Percentiles rank a stretch among this genome's conserved stretches.
Conservation (phyloP, 2,113 vertebrate species). For the Numida meleagris region DNA sequence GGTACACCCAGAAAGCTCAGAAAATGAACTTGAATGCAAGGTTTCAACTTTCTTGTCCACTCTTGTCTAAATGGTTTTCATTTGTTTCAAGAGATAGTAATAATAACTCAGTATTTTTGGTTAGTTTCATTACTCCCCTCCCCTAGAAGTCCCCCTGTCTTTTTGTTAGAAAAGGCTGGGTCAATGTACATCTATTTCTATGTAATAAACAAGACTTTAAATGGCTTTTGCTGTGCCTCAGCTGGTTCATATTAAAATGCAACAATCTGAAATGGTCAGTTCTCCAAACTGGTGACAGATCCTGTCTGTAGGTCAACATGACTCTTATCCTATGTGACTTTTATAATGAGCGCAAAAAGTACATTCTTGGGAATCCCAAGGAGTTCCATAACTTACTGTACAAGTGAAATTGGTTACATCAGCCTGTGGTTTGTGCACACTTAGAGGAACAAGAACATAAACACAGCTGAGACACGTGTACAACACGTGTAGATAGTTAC, state of each 20-base stretch:
- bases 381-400: conserved; percentile 25
- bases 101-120: background rate
- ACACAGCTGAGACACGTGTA: conserved; percentile 56
- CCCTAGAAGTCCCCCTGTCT: background rate
- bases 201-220: background rate
- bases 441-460: conserved; percentile 44
- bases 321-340: conserved; percentile 18
- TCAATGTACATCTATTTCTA: background rate
- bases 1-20: background rate
- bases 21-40: background rate
- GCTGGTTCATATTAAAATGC: conserved; percentile 31
- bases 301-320: conserved; percentile 6
- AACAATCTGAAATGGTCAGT: conserved; percentile 4
- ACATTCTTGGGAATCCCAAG: background rate
- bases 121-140: background rate
- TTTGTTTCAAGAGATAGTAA: background rate
- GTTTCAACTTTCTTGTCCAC: background rate
- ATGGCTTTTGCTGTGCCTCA: conserved; percentile 5
- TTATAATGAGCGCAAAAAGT: background rate
- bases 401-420: conserved; percentile 31
- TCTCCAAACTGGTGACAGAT: conserved; percentile 20
- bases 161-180: background rate
- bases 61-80: background rate
- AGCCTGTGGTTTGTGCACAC: conserved; percentile 62
- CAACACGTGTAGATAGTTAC: conserved; percentile 53